Evolutionary conservation across 1,140 invertebrate species (phyloP).

Genomic region (Diabrotica undecimpunctata): DNA sequence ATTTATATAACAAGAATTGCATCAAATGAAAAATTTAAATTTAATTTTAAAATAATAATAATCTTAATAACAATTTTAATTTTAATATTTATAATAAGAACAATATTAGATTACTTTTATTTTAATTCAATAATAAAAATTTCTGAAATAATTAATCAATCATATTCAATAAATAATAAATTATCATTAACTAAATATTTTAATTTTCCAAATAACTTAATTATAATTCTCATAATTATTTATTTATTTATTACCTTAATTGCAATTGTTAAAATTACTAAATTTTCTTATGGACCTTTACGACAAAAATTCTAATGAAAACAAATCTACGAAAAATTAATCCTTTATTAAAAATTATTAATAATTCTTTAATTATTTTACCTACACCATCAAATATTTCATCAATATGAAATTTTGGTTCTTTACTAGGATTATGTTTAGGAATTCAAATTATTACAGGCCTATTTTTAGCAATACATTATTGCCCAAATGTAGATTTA

Average conservation of each 20-base stretch:
- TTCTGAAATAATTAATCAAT: slow-evolving; percentile 7
- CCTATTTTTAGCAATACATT: slow-evolving; percentile 60
- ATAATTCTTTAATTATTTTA: slow-evolving; percentile 54
- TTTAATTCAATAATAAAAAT: neutral
- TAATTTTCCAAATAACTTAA: slow-evolving; percentile 47
- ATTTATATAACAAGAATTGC: slow-evolving; percentile 55
- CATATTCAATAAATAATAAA: slow-evolving; percentile 17
- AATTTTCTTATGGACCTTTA: slow-evolving; percentile 46
- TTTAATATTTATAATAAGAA: neutral
- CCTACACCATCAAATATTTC: slow-evolving; percentile 54
- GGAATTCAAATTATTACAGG: slow-evolving; percentile 58
- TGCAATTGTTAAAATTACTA: slow-evolving; percentile 50
- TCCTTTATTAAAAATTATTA: slow-evolving; percentile 50
- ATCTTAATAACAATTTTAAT: neutral
- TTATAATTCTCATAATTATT: slow-evolving; percentile 51
- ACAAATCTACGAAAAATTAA: slow-evolving; percentile 49
- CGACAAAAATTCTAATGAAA: slow-evolving; percentile 50
- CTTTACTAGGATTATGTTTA: slow-evolving; percentile 57
- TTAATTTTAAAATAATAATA: slow-evolving; percentile 14
- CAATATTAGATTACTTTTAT: slow-evolving; percentile 1
- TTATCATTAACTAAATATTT: slow-evolving; percentile 46
- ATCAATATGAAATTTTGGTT: slow-evolving; percentile 55
- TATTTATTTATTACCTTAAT: slow-evolving; percentile 53
- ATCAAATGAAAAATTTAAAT: slow-evolving; percentile 54
- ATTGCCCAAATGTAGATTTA: slow-evolving; percentile 52